Percentiles rank a stretch among this genome's conserved stretches.
phyloP scores from a whole-genome alignment of 2,797 vertebrate genomes.

The Sebastes taczanowskii region DNA sequence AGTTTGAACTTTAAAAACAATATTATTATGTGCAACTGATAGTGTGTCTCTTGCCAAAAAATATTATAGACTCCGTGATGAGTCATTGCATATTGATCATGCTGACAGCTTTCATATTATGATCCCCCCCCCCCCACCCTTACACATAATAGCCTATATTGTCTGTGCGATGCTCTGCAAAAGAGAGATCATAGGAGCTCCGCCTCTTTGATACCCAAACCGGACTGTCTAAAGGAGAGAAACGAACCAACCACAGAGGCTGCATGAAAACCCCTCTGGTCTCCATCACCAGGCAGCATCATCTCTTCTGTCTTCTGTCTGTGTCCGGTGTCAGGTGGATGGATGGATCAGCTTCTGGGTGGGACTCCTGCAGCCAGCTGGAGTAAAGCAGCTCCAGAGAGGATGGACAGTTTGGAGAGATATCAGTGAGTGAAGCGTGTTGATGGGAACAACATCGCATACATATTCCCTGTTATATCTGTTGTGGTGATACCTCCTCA shows the following conservation, averaged over 20 bases:
- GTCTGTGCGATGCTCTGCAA: not conserved
- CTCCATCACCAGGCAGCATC: slow-evolving; percentile 11
- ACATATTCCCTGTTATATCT: not conserved
- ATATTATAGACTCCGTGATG: not conserved
- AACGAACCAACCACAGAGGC: slow-evolving; percentile 11
- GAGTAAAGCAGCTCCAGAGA: not conserved
- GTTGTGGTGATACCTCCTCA: not conserved
- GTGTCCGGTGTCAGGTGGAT: slow-evolving; percentile 19
- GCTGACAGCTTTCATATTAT: not conserved
- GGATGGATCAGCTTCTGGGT: slow-evolving; percentile 27
- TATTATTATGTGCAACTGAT: too few species aligned
- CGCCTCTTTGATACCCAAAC: slow-evolving; percentile 25
- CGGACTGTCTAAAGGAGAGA: not conserved
- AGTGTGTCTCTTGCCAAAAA: not conserved
- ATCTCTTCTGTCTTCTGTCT: slow-evolving; percentile 1
- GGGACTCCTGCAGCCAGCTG: slow-evolving; percentile 1
- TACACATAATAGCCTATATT: not conserved
- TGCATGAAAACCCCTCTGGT: not conserved
- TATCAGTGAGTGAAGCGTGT: not conserved
- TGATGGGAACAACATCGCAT: not conserved
- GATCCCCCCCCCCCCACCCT: too few species aligned
- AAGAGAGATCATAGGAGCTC: not conserved
- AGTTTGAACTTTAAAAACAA: not conserved
- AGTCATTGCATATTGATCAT: not conserved
- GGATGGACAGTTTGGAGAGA: not conserved